Conservation (phyloP, 2,888 invertebrate species). For the Monoplex corrugatus region DNA sequence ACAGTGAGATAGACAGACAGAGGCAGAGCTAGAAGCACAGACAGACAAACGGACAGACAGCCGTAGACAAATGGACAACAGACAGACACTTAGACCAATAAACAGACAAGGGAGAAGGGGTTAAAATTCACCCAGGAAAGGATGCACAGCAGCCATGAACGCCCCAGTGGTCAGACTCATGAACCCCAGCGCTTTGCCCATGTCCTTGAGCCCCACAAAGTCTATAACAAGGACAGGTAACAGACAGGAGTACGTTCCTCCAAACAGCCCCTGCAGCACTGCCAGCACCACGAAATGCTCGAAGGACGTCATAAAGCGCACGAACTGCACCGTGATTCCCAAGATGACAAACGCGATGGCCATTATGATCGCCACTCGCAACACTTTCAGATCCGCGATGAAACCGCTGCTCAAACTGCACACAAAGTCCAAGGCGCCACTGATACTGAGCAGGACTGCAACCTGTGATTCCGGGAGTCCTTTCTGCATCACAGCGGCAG, state of each 20-base stretch:
- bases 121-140: constrained; percentile 38
- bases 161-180: constrained; percentile 13
- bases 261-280: constrained; percentile 16
- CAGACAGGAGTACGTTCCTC: constrained; percentile 27
- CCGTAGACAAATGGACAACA: background rate
- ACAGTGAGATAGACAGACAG: background rate
- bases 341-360: constrained; percentile 22
- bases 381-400: constrained; percentile 6
- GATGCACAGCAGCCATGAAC: constrained; percentile 11
- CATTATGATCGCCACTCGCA: constrained; percentile 19
- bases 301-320: constrained; percentile 38
- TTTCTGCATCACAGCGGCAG: background rate
- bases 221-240: constrained; percentile 36
- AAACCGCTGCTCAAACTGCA: constrained; percentile 27
- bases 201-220: constrained; percentile 48
- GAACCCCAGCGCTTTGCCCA: constrained; percentile 53
- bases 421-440: constrained; percentile 33
- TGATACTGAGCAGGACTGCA: constrained; percentile 32
- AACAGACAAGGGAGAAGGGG: background rate
- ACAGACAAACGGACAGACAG: constrained; percentile 17
- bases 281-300: constrained; percentile 19
- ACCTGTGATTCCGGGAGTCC: background rate
- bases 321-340: constrained; percentile 31
- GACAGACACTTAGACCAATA: background rate
- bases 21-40: background rate